Conservation (phyloP, 1,140 invertebrate species). For the Scaptomyza graminum region DNA sequence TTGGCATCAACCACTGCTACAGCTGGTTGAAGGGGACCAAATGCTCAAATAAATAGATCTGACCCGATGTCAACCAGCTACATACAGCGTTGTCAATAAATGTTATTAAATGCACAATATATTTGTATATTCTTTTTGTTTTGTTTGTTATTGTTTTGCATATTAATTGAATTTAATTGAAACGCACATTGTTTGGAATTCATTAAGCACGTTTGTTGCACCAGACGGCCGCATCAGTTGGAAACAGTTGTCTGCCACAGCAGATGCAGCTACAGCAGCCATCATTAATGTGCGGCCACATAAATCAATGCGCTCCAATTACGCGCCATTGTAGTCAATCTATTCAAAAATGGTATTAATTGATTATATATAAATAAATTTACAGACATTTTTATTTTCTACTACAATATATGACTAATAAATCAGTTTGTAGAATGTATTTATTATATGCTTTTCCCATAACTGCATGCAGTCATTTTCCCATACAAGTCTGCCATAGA, state of each 20-base stretch:
- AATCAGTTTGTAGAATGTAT: constrained; percentile 33
- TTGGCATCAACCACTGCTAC: constrained; percentile 82
- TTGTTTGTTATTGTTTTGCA: constrained; percentile 24
- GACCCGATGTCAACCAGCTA: constrained; percentile 84
- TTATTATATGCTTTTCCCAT: neutral
- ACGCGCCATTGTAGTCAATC: constrained; percentile 57
- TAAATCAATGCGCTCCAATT: constrained; percentile 77
- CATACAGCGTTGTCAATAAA: constrained; percentile 75
- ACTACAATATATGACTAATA: constrained; percentile 22
- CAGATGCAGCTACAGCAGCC: too few relatives aligned
- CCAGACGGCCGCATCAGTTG: constrained; percentile 5
- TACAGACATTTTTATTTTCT: neutral
- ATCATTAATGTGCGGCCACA: constrained; percentile 38
- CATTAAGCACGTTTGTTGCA: constrained; percentile 62
- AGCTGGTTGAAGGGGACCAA: constrained; percentile 84
- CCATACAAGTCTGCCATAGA: too few relatives aligned
- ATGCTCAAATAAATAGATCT: constrained; percentile 75
- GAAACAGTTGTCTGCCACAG: neutral
- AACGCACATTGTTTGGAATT: constrained; percentile 60
- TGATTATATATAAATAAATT: constrained; percentile 43
- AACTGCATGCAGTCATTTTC: too few relatives aligned
- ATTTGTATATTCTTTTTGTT: neutral
- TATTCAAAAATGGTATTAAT: constrained; percentile 56
- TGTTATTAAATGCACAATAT: constrained; percentile 1
- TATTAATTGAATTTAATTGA: constrained; percentile 53